phyloP scores from a whole-genome alignment of 2,888 invertebrate species.

The Sinelater perroti region DNA sequence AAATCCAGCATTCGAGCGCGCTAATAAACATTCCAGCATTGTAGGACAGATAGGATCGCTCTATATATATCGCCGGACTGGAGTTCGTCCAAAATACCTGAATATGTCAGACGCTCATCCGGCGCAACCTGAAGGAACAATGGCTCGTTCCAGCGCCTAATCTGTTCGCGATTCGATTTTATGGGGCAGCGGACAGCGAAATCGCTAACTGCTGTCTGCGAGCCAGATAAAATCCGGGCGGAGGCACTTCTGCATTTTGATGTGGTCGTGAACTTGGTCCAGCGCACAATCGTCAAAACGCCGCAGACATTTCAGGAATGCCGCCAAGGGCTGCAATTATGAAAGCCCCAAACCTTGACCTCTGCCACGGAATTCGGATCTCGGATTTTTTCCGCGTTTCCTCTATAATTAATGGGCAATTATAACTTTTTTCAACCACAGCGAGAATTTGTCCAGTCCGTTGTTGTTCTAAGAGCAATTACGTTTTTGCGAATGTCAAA shows the following conservation, averaged over 20 bases:
- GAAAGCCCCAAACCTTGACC: slow-evolving; percentile 6
- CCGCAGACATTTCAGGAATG: slow-evolving; percentile 2
- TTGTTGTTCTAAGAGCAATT: background rate
- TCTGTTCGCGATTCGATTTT: too few relatives aligned
- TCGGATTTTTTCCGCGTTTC: background rate
- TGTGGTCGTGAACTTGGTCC: too few relatives aligned
- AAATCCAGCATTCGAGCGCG: slow-evolving; percentile 20
- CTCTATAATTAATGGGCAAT: too few relatives aligned
- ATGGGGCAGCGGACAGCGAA: too few relatives aligned
- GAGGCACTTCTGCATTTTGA: too few relatives aligned
- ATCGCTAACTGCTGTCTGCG: too few relatives aligned
- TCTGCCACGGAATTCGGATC: background rate
- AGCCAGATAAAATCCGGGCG: too few relatives aligned
- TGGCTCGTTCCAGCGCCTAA: slow-evolving; percentile 18
- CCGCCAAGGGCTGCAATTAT: slow-evolving; percentile 1
- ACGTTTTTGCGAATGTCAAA: slow-evolving; percentile 1
- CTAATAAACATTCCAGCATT: slow-evolving; percentile 36
- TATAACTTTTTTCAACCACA: too few relatives aligned
- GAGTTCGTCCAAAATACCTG: slow-evolving; percentile 37
- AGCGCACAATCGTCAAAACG: too few relatives aligned
- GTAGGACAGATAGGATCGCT: slow-evolving; percentile 33
- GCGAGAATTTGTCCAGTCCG: background rate
- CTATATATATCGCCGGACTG: slow-evolving; percentile 36
- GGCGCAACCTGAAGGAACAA: slow-evolving; percentile 23
- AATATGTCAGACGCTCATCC: slow-evolving; percentile 29